phyloP scores from a whole-genome alignment of 2,888 invertebrate genomes.

The Amaurobius ferox region DNA sequence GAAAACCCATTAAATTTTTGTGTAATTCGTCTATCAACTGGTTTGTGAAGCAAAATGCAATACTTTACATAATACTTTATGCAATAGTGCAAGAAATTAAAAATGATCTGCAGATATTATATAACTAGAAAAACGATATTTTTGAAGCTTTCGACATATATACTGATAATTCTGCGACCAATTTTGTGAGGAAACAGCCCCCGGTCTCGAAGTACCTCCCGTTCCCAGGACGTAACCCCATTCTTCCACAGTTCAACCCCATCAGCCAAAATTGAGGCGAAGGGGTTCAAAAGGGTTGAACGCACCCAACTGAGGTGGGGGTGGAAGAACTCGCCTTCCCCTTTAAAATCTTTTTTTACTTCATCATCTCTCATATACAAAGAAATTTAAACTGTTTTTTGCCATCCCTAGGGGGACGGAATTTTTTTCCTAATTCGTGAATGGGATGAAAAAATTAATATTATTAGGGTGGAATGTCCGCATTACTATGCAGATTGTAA shows the following conservation, averaged over 20 bases:
- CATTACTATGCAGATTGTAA: conserved; percentile 55
- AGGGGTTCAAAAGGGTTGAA: conserved; percentile 68
- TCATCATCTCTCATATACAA: conserved; percentile 17
- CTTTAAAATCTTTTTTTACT: conserved; percentile 13
- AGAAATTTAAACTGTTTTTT: conserved; percentile 22
- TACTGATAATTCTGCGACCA: too few species aligned
- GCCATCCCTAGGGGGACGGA: conserved; percentile 20
- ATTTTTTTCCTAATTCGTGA: conserved; percentile 42
- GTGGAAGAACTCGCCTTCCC: neutral
- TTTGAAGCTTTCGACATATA: too few species aligned
- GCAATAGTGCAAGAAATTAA: too few species aligned
- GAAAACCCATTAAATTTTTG: too few species aligned
- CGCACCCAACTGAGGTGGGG: conserved; percentile 45
- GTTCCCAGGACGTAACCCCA: conserved; percentile 15
- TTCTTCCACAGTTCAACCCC: conserved; percentile 44
- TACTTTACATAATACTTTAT: too few species aligned
- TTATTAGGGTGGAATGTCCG: conserved; percentile 44
- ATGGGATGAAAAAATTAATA: conserved; percentile 44
- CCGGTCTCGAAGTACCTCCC: neutral
- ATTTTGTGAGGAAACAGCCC: too few species aligned
- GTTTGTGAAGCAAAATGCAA: too few species aligned
- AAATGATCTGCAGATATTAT: too few species aligned
- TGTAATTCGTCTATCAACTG: too few species aligned
- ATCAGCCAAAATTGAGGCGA: conserved; percentile 44
- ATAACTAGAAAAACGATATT: too few species aligned